A percentile compares a stretch with the other conserved stretches of the same genome.
phyloP scores from a whole-genome alignment of 2,888 invertebrate genomes.

The Azorinus chamasolen region DNA sequence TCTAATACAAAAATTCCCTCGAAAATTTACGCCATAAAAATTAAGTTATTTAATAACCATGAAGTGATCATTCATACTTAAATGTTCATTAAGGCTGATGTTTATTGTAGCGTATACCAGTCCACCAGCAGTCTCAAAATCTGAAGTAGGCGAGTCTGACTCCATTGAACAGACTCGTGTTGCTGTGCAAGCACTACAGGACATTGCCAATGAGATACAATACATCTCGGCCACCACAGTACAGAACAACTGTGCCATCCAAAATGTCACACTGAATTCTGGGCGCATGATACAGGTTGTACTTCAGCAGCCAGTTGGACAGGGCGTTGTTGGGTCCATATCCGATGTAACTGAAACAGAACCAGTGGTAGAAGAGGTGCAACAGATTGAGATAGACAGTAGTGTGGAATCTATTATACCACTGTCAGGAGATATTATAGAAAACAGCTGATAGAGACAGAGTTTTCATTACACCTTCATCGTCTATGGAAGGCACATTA shows the following conservation, averaged over 20 bases:
- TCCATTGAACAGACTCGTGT: slow-evolving; percentile 61
- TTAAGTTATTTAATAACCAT: no score
- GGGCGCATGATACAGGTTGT: slow-evolving; percentile 58
- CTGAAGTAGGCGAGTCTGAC: slow-evolving; percentile 29
- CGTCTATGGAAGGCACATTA: no score
- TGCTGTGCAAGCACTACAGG: slow-evolving; percentile 62
- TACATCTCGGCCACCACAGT: slow-evolving; percentile 30
- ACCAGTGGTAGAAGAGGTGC: slow-evolving; percentile 52
- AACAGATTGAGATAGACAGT: slow-evolving; percentile 63
- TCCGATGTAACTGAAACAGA: slow-evolving; percentile 11
- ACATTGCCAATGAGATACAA: slow-evolving; percentile 60
- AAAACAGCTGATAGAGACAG: slow-evolving; percentile 48
- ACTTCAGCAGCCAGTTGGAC: slow-evolving; percentile 6
- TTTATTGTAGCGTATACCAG: no score
- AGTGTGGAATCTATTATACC: slow-evolving; percentile 62
- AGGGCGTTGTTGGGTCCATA: neutral
- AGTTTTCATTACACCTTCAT: no score
- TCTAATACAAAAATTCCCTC: no score
- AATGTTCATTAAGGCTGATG: no score
- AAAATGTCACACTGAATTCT: slow-evolving; percentile 60
- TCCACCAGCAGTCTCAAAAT: neutral
- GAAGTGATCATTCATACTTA: no score
- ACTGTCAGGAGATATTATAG: slow-evolving; percentile 47
- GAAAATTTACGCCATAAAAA: no score
- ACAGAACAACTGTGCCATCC: slow-evolving; percentile 44